Evolutionary conservation across 2,888 invertebrate species (phyloP), one percentile per base, ranked within the genome.

Genomic region (Eremobia ochroleuca): DNA sequence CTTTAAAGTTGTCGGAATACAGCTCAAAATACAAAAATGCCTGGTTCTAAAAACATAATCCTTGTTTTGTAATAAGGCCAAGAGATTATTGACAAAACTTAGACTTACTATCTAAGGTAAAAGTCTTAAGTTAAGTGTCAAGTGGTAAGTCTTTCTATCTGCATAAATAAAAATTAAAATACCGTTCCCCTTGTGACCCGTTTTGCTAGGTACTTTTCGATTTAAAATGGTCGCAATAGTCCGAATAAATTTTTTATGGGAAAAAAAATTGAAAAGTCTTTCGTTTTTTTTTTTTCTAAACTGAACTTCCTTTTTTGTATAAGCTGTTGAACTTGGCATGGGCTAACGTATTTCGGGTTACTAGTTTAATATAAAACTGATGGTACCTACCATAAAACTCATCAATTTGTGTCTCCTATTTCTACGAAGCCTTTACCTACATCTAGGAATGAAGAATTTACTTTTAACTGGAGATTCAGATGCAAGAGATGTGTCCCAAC

Each of bases 391-490:
- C 11, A 13, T 28, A 8, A 66, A 31, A 25, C 0, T 21, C 40
- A 11, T 71, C 21, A 21, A 58, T 15, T 15, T 43, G 1, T 13
- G 18, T 21, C 13, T 43, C n/a, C 43, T 71, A 28, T n/a, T 31
- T 31, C 46, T 46, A 21, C 13, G 4, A 76, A 65, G 1, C 55
- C 21, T 62, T 52, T 9, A 40, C 6, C 34, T 46, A 11, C 1
- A 15, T 5, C 18, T 49, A 31, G 15, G 13, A 21, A 9, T 31
- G n/a, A 18, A 67, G 15, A 18, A 68, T 69, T 61, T 49, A 40
- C 58, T 40, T 15, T 21, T 65, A n/a, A 46, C 40, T 59, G 15
- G n/a, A 61, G 40, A 61, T 28, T 34, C 34, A 61, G 49, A 77
- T 52, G 34, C n/a, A 52, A 52, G 40, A 9, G 40, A 34, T 43